Evolutionary conservation across 2,888 invertebrate genomes (phyloP), one percentile per base, ranked within the genome.

Genomic region (Stenodera caucasica): DNA sequence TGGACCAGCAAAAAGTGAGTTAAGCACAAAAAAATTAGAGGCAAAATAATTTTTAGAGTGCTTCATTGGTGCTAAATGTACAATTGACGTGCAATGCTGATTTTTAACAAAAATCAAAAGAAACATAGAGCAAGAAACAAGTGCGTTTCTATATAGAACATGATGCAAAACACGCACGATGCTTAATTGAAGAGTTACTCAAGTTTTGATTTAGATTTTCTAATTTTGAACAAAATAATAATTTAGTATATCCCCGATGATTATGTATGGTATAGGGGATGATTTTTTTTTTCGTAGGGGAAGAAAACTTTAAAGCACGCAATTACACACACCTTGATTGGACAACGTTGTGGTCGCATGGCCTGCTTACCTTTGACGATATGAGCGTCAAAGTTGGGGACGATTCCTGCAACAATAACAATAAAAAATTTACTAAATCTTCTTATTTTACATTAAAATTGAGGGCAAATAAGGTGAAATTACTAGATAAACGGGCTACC

Each of bases 371-470:
- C 88, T 89, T 89, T 81, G 89, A 88, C 84, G 89, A 89, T 82
- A 89, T 86, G 80, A 88, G 85, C 82, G 89, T 89, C 86, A 89
- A 86, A 82, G 89, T 89, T 78, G 89, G 89, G 80, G 90, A 88
- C 78, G 88, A 88, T 83, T 88, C 89, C 89, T 90, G 88, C 75
- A 86, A 86, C 84, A 85, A 84, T 82, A 82, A 81, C 81, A 82
- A 77, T 79, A 77, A 58, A 58, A 50, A 15, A n/a, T n/a, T n/a
- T n/a, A n/a, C n/a, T n/a, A n/a, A n/a, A n/a, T n/a, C n/a, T n/a
- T n/a, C n/a, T n/a, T n/a, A 14, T 2, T 45, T 45, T 45, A 45
- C 3, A 11, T 21, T 21, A 18, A 21, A 45, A 0, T n/a, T 21
- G 21, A 11, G 40, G 2, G 11, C 4, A 21, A 18, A 11, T n/a